Evolutionary conservation across 2,888 invertebrate species (phyloP), one percentile per base, ranked within the genome.

Genomic region (Clivina fossor): DNA sequence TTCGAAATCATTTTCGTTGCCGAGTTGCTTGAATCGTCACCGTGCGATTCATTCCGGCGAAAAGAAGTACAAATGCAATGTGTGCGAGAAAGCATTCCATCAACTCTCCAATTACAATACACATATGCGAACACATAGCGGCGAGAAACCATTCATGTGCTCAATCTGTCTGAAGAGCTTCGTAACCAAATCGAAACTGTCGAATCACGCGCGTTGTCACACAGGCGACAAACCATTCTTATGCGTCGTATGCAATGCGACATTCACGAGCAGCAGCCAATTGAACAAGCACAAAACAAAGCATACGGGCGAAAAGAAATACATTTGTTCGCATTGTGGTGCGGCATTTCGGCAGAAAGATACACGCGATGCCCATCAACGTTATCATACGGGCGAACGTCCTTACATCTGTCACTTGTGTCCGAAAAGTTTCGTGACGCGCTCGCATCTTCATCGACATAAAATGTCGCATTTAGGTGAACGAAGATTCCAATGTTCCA

Each of bases 321-420:
- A 73, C 60, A 66, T 69, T 19, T 74, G 74, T 60, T 72, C 70
- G 69, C 72, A 72, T 43, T 74, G 74, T 59, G 74, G 73, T 2
- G 69, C 71, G 61, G 63, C 69, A 5, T 74, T 73, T 61, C 59
- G 72, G 24, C 65, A 71, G 57, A 74, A 73, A 65, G 72, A 74
- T 60, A 73, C 73, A 1, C 63, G 73, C 44, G 73, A 74, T 59
- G 72, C 73, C 3, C 74, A 74, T 58, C 65, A 71, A 3, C 62
- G 74, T 5, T 73, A 72, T 54, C 74, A 74, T 47, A 73, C 73
- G 2, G 71, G 71, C 1, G 72, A 73, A 58, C 61, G 73, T 38
- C 73, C 72, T 0, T 73, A 67, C 57, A 63, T 64, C 7, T 74
- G 74, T 60, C 64, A 63, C 19, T 60, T 72, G 28, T 74, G 74